phyloP scores from a whole-genome alignment of 2,888 invertebrate genomes.

The Hoplodrina ambigua region DNA sequence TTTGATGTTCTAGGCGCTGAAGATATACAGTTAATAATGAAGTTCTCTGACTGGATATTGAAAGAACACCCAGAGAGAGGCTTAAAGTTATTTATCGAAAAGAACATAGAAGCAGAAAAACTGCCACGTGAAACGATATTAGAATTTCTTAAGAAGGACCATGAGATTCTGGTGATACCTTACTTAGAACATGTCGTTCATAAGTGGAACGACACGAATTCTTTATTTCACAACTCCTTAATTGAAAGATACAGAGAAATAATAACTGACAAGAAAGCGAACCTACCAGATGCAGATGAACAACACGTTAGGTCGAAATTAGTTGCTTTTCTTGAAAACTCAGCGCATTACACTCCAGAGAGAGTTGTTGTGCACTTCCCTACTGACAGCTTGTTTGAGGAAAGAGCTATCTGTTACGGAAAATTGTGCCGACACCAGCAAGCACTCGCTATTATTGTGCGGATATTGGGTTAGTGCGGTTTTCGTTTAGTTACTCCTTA shows the following conservation, averaged over 20 bases:
- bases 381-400: slow-evolving; percentile 95
- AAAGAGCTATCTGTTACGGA: slow-evolving; percentile 97
- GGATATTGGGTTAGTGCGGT: slow-evolving; percentile 92
- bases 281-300: slow-evolving; percentile 79
- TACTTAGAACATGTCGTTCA: slow-evolving; percentile 98
- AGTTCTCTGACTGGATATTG: slow-evolving; percentile 98
- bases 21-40: slow-evolving; percentile 96
- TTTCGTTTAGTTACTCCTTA: slow-evolving; percentile 8
- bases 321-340: slow-evolving; percentile 94
- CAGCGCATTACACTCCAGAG: slow-evolving; percentile 95
- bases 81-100: slow-evolving; percentile 96
- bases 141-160: slow-evolving; percentile 95
- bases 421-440: slow-evolving; percentile 97
- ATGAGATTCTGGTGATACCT: slow-evolving; percentile 95
- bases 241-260: slow-evolving; percentile 97
- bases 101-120: slow-evolving; percentile 96
- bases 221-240: slow-evolving; percentile 97
- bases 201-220: slow-evolving; percentile 96
- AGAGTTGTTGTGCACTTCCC: slow-evolving; percentile 96
- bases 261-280: slow-evolving; percentile 82
- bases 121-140: slow-evolving; percentile 96
- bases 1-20: slow-evolving; percentile 89
- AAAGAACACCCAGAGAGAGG: slow-evolving; percentile 96
- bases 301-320: slow-evolving; percentile 90
- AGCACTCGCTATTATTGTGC: slow-evolving; percentile 97